phyloP scores from a whole-genome alignment of 2,797 vertebrate species.

The Phrynocephalus forsythii region DNA sequence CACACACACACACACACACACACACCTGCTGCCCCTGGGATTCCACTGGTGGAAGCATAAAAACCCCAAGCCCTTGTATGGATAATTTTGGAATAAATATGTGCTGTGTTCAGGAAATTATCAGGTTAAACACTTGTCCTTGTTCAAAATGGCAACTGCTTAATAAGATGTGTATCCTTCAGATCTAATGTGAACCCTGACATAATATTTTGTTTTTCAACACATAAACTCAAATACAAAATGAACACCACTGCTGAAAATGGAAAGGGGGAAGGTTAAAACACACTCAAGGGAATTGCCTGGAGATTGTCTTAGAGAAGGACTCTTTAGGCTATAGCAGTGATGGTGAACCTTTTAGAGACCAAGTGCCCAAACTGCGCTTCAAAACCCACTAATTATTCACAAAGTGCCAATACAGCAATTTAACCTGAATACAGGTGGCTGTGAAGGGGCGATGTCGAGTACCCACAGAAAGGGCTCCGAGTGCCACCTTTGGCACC shows the following conservation, averaged over 20 bases:
- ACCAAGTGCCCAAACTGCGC: no score
- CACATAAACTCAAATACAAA: neutral
- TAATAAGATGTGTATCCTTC: neutral
- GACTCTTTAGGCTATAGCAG: neutral
- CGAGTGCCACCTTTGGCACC: no score
- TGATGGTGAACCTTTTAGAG: no score
- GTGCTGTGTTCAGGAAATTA: neutral
- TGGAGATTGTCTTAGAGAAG: neutral
- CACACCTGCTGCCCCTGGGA: neutral
- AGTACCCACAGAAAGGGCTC: no score
- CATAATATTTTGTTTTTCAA: neutral
- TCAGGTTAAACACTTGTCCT: neutral
- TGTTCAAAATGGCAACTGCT: neutral
- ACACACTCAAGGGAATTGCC: neutral
- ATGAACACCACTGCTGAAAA: neutral
- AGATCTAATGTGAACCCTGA: neutral
- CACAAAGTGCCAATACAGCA: no score
- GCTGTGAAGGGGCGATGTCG: no score
- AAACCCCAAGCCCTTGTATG: neutral
- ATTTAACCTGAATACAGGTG: no score
- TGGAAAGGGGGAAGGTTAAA: neutral
- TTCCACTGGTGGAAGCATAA: neutral
- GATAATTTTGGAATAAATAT: neutral
- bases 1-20: no score
- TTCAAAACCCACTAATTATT: no score